Conservation (phyloP, 2,888 invertebrate genomes). For the Volucella zonaria region DNA sequence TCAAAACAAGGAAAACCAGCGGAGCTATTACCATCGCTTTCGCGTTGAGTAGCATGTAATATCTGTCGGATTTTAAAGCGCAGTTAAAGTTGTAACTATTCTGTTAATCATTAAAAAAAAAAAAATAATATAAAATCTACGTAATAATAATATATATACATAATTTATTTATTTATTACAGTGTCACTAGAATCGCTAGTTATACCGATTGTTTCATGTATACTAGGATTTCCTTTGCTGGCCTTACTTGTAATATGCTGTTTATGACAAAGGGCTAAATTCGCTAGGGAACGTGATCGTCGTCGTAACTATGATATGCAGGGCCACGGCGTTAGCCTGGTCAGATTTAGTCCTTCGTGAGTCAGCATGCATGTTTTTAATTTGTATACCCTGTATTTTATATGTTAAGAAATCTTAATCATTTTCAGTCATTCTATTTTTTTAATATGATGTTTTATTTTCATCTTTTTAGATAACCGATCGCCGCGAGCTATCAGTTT, state of each 20-base stretch:
- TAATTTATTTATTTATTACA: slow-evolving; percentile 82
- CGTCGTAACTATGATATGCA: slow-evolving; percentile 91
- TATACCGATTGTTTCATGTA: slow-evolving; percentile 94
- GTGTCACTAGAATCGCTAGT: slow-evolving; percentile 94
- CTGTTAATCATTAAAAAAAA: too few relatives aligned
- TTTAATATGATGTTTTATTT: slow-evolving; percentile 63
- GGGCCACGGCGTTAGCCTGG: slow-evolving; percentile 91
- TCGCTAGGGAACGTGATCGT: slow-evolving; percentile 91
- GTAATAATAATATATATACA: too few relatives aligned
- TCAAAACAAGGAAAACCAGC: slow-evolving; percentile 63
- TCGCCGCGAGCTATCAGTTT: slow-evolving; percentile 85
- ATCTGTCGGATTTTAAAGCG: slow-evolving; percentile 33
- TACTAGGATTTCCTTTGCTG: slow-evolving; percentile 93
- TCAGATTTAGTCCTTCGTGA: slow-evolving; percentile 90
- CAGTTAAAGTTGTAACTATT: too few relatives aligned
- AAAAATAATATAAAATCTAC: too few relatives aligned
- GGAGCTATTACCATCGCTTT: slow-evolving; percentile 22
- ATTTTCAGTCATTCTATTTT: too few relatives aligned
- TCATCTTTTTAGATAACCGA: slow-evolving; percentile 82
- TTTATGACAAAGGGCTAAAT: slow-evolving; percentile 90
- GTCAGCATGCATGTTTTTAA: slow-evolving; percentile 80
- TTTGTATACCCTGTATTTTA: too few relatives aligned
- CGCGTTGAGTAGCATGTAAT: slow-evolving; percentile 26
- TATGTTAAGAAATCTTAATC: too few relatives aligned
- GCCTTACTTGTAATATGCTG: slow-evolving; percentile 94